phyloP scores from a whole-genome alignment of 2,113 vertebrate genomes.

The Eclectus roratus region DNA sequence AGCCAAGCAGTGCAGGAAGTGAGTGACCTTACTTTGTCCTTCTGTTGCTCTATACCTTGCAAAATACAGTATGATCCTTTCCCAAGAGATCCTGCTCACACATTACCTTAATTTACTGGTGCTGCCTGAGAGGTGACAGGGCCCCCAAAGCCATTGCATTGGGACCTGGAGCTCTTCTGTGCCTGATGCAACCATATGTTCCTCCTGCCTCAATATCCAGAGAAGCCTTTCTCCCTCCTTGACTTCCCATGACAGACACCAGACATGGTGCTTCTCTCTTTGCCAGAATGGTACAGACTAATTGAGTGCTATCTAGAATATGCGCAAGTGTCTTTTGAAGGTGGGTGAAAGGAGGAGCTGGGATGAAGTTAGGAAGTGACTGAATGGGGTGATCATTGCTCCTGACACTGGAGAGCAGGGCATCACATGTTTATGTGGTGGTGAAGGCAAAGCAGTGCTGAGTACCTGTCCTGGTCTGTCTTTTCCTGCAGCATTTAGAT shows the following conservation, averaged over 20 bases:
- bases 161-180: not conserved
- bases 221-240: not conserved
- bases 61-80: not conserved
- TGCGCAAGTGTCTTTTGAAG: not conserved
- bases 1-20: conserved; percentile 97
- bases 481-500: not conserved
- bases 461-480: not conserved
- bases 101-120: not conserved
- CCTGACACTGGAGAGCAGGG: not conserved
- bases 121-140: not conserved
- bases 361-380: not conserved
- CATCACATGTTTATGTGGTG: rapidly evolving
- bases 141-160: not conserved
- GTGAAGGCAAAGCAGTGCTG: not conserved
- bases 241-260: not conserved
- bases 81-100: not conserved
- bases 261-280: not conserved
- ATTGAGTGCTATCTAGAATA: not conserved
- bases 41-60: not conserved
- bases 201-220: not conserved
- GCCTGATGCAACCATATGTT: not conserved
- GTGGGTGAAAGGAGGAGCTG: not conserved
- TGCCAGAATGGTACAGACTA: not conserved
- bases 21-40: conserved; percentile 41
- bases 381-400: not conserved